A percentile compares a stretch with the other conserved stretches of the same genome.
These are phyloP conservation scores for Gymnoscopelus braueri DNA, from an alignment of 2,797 vertebrate species.

Conservation along the genomic window DNA sequence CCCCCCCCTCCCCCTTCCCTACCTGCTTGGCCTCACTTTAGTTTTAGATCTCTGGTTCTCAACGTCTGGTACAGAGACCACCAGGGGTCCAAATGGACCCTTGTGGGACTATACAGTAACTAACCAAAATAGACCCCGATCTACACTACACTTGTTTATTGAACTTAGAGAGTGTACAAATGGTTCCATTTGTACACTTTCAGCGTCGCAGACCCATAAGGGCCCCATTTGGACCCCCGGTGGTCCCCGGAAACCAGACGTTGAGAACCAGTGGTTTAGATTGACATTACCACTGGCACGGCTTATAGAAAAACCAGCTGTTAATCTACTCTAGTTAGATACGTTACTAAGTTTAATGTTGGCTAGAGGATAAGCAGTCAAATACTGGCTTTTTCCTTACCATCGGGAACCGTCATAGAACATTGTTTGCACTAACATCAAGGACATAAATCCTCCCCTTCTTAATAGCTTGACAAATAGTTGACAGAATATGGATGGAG, in stretches of 20 bases:
- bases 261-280: constrained; percentile 38
- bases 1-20: constrained; percentile 24
- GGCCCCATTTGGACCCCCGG: no score
- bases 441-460: neutral
- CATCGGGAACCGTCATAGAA: constrained; percentile 7
- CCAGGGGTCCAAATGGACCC: no score
- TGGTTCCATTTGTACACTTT: no score
- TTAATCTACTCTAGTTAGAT: neutral
- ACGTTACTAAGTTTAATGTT: neutral
- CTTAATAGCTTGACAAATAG: constrained; percentile 24
- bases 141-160: no score
- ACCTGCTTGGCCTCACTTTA: constrained; percentile 54
- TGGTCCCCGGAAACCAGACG: no score
- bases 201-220: no score
- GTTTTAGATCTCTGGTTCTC: no score
- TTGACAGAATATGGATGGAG: constrained; percentile 32
- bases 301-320: constrained; percentile 3
- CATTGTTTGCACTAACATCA: constrained; percentile 47
- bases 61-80: no score
- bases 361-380: neutral
- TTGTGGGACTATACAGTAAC: no score
- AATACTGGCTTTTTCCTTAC: constrained; percentile 38
- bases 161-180: no score
- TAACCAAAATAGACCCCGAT: no score
- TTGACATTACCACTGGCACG: constrained; percentile 25